Evolutionary conservation across 1,140 invertebrate species (phyloP).

Genomic region (Semibalanus balanoides): DNA sequence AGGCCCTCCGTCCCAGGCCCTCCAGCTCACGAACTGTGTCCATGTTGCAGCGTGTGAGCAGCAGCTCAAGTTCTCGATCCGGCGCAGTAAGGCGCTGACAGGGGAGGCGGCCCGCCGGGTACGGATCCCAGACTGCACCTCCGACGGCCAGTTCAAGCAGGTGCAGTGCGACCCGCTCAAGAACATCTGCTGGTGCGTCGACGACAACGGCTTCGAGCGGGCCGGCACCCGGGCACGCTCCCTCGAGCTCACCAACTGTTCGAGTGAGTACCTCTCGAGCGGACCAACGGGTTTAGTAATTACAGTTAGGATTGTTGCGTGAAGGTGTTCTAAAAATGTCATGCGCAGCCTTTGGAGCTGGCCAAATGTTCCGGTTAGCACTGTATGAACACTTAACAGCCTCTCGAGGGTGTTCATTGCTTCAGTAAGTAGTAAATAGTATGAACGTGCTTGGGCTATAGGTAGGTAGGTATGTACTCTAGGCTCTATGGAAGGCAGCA

Average conservation of each 20-base stretch:
- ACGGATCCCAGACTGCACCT: constrained; percentile 44
- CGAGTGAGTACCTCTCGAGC: constrained; percentile 36
- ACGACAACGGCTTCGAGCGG: constrained; percentile 53
- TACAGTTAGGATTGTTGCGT: no score
- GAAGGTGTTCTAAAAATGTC: no score
- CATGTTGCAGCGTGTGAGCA: constrained; percentile 44
- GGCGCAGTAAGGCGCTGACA: constrained; percentile 42
- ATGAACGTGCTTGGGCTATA: no score
- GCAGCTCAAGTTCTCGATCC: constrained; percentile 41
- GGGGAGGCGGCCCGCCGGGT: constrained; percentile 36
- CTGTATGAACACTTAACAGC: no score
- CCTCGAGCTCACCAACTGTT: constrained; percentile 49
- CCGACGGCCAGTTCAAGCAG: constrained; percentile 52
- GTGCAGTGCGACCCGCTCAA: constrained; percentile 44
- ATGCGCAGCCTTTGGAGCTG: no score
- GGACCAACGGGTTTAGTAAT: no score
- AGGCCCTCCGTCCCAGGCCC: no score
- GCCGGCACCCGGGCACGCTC: constrained; percentile 53
- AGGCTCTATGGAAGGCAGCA: no score
- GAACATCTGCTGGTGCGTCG: constrained; percentile 60
- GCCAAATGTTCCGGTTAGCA: no score
- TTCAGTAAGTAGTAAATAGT: no score
- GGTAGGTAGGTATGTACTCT: no score
- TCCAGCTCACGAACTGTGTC: neutral
- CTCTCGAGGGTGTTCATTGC: no score